Evolutionary conservation across 2,797 vertebrate genomes (phyloP).

Genomic region (Lutjanus campechanus): DNA sequence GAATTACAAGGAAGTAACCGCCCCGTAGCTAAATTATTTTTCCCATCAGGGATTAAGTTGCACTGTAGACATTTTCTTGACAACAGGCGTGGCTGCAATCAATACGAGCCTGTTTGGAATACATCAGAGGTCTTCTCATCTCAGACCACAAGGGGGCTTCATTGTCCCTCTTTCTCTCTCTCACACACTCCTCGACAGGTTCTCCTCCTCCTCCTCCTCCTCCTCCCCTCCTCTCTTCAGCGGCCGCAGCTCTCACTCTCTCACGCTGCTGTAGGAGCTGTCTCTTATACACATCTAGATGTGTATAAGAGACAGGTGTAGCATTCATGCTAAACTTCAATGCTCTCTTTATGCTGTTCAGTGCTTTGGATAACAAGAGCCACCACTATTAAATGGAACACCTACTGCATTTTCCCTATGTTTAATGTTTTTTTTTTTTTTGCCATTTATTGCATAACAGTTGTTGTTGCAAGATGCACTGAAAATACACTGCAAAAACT

Average conservation of each 20-base stretch:
- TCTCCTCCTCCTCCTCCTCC: conserved; percentile 5
- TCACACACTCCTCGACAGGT: conserved; percentile 24
- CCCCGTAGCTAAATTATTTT: not conserved
- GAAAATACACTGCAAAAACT: not conserved
- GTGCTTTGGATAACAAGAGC: not conserved
- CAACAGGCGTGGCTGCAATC: conserved; percentile 33
- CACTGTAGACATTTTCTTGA: not conserved
- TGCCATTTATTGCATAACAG: conserved; percentile 5
- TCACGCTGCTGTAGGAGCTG: conserved; percentile 65
- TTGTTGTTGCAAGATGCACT: not conserved
- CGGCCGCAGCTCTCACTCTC: conserved; percentile 49
- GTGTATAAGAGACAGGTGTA: too few species aligned
- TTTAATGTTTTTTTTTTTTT: not conserved
- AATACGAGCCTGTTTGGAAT: not conserved
- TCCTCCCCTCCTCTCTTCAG: conserved; percentile 14
- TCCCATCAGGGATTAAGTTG: not conserved
- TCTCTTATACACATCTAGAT: too few species aligned
- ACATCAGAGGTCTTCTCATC: not conserved
- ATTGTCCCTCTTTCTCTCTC: conserved; percentile 39
- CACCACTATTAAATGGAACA: not conserved
- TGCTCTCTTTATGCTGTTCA: not conserved
- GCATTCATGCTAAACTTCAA: conserved; percentile 8
- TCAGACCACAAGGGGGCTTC: conserved; percentile 74
- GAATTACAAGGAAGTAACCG: not conserved
- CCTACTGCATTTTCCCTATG: not conserved